Base-by-base conservation (phyloP, 2,113 vertebrate species). In the Oncorhynchus gorbuscha region DNA sequence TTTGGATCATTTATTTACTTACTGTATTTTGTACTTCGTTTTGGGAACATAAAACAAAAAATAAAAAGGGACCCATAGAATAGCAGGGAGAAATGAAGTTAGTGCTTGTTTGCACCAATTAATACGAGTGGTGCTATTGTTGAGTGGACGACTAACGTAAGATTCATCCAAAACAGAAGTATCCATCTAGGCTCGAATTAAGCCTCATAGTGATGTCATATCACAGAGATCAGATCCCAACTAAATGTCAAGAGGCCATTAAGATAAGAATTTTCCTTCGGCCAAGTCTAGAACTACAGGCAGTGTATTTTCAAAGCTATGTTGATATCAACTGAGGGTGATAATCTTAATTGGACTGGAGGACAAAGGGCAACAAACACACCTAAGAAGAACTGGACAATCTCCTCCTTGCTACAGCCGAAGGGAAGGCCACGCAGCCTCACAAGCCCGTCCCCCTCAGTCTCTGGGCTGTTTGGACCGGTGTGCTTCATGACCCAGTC, bases 401-500 rank as follows among this genome's bases (percentile, higher is more conserved):
- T 99, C 91, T 99, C 98, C 93, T 99, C 98, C 93, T 99, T 99
- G 95, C 98, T 99, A 94, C 98, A 99, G 87, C 98, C 98, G 88
- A 99, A 99, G 68, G 98, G 98, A 77, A 99, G 96, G 85, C 98
- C 98, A 86, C 97, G 95, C 90, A 99, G 95, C 78, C 98, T 95
- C 83, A 98, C 96, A 87, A 98, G 96, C 87, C 98, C 98, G 88
- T 99, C 97, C 87, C 98, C 98, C 87, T 95, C 95, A 0, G 96
- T 97, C 91, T 98, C 98, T 83, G 97, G 97, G 90, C 96, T 96
- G 92, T 99, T 99, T 79, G 98, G 98, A 90, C 98, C 97, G 71
- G 97, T 99, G 94, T 99, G 98, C 93, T 99, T 99, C 94, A 99
- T 94, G 91, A 99, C 98, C 97, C 98, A 99, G 93, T 99, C 98